Evolutionary conservation across 1,140 invertebrate genomes (phyloP).

Genomic region (Fopius arisanus): DNA sequence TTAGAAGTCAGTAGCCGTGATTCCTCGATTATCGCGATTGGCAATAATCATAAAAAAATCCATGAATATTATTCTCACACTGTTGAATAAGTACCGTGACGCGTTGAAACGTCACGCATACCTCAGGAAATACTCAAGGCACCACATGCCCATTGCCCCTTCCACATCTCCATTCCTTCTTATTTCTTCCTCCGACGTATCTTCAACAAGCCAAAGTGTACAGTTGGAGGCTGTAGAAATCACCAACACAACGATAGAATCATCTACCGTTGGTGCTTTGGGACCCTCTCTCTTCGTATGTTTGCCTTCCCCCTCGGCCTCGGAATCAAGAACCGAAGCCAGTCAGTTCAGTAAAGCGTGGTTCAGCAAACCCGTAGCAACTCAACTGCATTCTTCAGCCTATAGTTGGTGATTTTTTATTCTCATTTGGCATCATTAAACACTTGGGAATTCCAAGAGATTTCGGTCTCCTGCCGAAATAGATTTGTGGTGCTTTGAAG

Average conservation of each 20-base stretch:
- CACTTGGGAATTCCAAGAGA: too few species aligned
- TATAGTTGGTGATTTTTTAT: background rate
- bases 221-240: background rate
- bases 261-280: constrained; percentile 1
- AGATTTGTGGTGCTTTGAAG: too few species aligned
- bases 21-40: background rate
- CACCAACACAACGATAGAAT: background rate
- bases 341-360: constrained; percentile 1
- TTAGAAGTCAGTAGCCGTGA: background rate
- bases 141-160: background rate
- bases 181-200: too few species aligned
- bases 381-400: background rate
- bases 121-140: constrained; percentile 1
- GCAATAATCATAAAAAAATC: background rate
- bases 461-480: too few species aligned
- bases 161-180: too few species aligned
- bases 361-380: background rate
- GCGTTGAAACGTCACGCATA: constrained; percentile 6
- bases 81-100: background rate
- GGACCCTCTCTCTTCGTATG: background rate
- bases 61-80: background rate
- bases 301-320: background rate
- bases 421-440: too few species aligned
- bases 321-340: background rate
- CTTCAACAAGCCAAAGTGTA: background rate